Evolutionary conservation across 2,113 vertebrate species (phyloP).

Genomic region (Carassius auratus): DNA sequence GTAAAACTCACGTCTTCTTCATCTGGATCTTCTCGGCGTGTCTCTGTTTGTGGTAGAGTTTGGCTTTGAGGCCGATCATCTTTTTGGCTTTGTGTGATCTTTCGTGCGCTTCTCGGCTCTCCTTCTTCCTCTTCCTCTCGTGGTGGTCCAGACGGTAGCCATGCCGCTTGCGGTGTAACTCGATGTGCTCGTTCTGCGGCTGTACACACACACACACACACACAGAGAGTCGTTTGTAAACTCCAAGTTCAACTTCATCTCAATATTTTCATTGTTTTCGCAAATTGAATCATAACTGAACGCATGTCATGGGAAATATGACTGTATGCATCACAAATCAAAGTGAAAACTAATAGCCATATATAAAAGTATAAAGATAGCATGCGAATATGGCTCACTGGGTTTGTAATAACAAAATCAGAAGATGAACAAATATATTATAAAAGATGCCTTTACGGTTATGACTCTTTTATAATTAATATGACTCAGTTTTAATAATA

Average conservation of each 20-base stretch:
- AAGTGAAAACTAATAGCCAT: not conserved
- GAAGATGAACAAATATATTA: not conserved
- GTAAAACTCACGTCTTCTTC: constrained; percentile 93
- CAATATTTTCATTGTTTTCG: not conserved
- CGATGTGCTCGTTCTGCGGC: constrained; percentile 98
- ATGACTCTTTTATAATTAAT: no score
- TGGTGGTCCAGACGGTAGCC: constrained; percentile 96
- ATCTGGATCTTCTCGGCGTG: constrained; percentile 98
- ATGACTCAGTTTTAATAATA: not conserved
- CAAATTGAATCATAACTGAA: not conserved
- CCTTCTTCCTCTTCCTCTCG: constrained; percentile 94
- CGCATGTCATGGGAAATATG: not conserved
- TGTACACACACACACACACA: constrained; percentile 56
- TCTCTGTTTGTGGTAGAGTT: constrained; percentile 96
- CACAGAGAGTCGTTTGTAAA: no score
- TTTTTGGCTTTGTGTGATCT: constrained; percentile 94
- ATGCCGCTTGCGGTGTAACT: constrained; percentile 93
- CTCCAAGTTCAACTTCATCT: no score
- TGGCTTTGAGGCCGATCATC: constrained; percentile 96
- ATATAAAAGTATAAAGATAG: not conserved
- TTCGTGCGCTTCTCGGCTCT: constrained; percentile 92
- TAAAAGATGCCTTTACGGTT: not conserved
- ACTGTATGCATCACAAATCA: not conserved
- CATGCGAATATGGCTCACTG: not conserved
- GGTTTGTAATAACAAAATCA: not conserved